Evolutionary conservation across 2,113 vertebrate species (phyloP).

Genomic region (Salvelinus fontinalis): DNA sequence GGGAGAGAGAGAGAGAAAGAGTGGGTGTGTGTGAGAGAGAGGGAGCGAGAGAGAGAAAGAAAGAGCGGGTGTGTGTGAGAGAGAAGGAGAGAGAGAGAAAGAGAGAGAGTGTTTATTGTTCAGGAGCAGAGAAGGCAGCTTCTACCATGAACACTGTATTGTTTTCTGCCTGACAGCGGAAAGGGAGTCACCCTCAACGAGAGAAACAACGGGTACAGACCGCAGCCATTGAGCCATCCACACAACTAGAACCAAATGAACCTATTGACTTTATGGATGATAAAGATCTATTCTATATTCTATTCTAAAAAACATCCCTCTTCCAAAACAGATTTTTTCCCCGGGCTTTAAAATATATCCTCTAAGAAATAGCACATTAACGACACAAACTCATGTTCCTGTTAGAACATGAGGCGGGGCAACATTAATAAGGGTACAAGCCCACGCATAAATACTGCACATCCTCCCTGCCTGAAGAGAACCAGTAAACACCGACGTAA

Average conservation of each 20-base stretch:
- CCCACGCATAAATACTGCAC: not conserved
- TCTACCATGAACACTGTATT: not conserved
- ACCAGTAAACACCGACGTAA: not conserved
- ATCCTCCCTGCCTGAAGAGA: not conserved
- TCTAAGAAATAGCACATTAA: not conserved
- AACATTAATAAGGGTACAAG: not conserved
- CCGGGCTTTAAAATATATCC: not conserved
- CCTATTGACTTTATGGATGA: too few species aligned
- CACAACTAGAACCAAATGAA: too few species aligned
- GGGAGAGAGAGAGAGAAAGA: too few species aligned
- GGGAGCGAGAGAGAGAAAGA: not conserved
- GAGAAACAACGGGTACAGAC: not conserved
- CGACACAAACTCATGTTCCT: not conserved
- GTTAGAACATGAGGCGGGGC: not conserved
- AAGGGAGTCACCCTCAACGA: not conserved
- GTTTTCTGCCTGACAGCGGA: not conserved
- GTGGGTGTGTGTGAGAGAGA: too few species aligned
- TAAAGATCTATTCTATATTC: too few species aligned
- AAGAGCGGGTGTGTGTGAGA: not conserved
- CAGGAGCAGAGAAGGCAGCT: not conserved
- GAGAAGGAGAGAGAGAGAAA: not conserved
- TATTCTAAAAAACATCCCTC: too few species aligned
- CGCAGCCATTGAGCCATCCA: not conserved
- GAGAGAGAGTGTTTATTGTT: not conserved
- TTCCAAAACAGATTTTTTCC: too few species aligned